These are phyloP conservation scores for Miltochrista miniata DNA, from an alignment of 2,888 invertebrate species.

Conservation along the genomic window DNA sequence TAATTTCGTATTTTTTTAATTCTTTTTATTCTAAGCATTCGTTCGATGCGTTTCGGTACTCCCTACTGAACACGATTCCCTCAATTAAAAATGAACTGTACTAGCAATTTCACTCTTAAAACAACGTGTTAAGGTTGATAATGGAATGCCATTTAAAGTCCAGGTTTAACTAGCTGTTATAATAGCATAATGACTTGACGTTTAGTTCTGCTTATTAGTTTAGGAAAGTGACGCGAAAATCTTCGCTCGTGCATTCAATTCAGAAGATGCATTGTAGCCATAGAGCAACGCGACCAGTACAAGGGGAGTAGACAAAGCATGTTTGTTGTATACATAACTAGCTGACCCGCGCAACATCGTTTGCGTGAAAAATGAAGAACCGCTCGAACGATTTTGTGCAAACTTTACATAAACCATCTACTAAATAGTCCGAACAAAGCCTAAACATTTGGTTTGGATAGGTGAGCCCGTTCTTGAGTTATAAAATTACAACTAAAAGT, in stretches of 20 bases:
- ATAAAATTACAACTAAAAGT: too few species aligned
- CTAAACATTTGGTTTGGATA: too few species aligned
- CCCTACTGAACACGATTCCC: slow-evolving; percentile 38
- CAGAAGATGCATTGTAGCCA: slow-evolving; percentile 16
- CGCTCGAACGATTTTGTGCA: too few species aligned
- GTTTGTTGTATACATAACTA: too few species aligned
- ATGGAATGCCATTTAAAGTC: slow-evolving; percentile 20
- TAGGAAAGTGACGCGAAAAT: slow-evolving; percentile 56
- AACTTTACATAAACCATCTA: too few species aligned
- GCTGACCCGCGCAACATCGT: too few species aligned
- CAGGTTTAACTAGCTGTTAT: slow-evolving; percentile 33
- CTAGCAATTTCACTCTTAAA: slow-evolving; percentile 25
- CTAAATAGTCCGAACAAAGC: too few species aligned
- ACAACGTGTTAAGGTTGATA: slow-evolving; percentile 18
- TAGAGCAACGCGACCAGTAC: too few species aligned
- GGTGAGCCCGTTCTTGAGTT: too few species aligned
- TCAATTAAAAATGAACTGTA: slow-evolving; percentile 37
- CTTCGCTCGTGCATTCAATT: slow-evolving; percentile 34
- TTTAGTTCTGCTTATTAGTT: slow-evolving; percentile 53
- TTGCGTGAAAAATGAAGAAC: too few species aligned
- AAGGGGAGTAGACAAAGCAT: too few species aligned
- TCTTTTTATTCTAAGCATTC: slow-evolving; percentile 17
- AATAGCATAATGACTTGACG: slow-evolving; percentile 48
- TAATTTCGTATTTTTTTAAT: too few species aligned
- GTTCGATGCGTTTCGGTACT: slow-evolving; percentile 26